phyloP scores from a whole-genome alignment of 1,140 invertebrate genomes.

The Diprion similis region DNA sequence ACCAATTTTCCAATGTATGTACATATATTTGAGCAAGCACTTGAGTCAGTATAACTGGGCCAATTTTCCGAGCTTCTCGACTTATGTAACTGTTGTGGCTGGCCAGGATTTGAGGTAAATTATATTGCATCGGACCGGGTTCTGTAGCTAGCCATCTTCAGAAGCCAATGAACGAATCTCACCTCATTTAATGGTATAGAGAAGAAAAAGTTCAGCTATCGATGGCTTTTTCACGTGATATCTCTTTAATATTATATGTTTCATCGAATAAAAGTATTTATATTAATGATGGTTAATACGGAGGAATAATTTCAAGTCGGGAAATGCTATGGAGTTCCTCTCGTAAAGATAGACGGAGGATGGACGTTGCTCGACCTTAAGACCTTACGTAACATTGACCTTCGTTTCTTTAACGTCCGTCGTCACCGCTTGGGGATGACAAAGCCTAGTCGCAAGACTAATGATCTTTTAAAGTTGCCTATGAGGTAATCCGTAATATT shows the following conservation, averaged over 20 bases:
- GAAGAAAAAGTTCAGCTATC: no score
- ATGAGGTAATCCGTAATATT: neutral
- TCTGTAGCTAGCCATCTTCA: no score
- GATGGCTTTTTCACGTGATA: no score
- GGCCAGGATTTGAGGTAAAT: neutral
- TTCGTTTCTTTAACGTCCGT: conserved; percentile 44
- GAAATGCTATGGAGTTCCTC: neutral
- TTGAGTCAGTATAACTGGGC: neutral
- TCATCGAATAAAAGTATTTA: no score
- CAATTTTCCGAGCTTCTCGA: neutral
- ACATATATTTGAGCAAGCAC: neutral
- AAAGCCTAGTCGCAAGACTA: conserved; percentile 17
- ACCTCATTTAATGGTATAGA: no score
- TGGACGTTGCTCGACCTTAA: conserved; percentile 13
- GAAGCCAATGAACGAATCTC: no score
- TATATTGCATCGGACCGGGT: no score
- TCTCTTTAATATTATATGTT: no score
- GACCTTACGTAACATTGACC: conserved; percentile 55
- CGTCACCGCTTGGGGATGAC: conserved; percentile 34
- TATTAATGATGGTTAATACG: no score
- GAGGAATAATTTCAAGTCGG: no score
- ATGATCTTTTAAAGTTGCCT: neutral
- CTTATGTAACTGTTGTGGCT: neutral
- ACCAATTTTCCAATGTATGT: neutral
- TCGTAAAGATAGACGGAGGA: neutral